Evolutionary conservation across 2,888 invertebrate genomes (phyloP).

Genomic region (Desoria tigrina): DNA sequence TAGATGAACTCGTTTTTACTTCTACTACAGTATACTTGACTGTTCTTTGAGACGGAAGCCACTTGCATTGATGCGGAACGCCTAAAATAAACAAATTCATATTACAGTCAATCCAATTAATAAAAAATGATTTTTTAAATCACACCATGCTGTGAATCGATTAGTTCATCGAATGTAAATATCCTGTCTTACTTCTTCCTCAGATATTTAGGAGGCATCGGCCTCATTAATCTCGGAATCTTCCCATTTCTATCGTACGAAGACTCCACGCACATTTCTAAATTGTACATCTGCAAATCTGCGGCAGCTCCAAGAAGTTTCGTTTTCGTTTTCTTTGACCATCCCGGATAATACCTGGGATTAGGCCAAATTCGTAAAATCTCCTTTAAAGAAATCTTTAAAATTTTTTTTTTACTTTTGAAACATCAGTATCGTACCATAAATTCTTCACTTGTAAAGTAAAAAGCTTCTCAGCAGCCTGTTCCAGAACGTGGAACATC

Average conservation of each 20-base stretch:
- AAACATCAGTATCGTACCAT: constrained; percentile 31
- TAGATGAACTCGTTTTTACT: constrained; percentile 24
- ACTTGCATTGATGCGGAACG: constrained; percentile 3
- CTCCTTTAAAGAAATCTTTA: no score
- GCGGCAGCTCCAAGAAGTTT: constrained; percentile 41
- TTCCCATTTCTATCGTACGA: constrained; percentile 39
- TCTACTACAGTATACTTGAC: constrained; percentile 31
- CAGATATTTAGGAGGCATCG: constrained; percentile 35
- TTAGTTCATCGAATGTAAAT: no score
- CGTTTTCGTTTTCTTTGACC: constrained; percentile 41
- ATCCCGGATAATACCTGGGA: constrained; percentile 42
- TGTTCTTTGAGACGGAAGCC: constrained; percentile 9
- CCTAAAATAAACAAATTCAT: constrained; percentile 7
- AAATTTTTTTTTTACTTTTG: not conserved
- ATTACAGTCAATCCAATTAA: no score
- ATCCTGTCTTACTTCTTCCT: constrained; percentile 32
- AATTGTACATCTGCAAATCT: constrained; percentile 43
- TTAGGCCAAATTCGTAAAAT: no score
- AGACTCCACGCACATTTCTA: constrained; percentile 45
- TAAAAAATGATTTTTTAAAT: no score
- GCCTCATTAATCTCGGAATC: constrained; percentile 40
- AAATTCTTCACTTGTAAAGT: constrained; percentile 47
- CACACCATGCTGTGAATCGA: no score
- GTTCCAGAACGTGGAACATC: constrained; percentile 50
- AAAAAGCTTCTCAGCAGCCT: constrained; percentile 46